Base-by-base conservation (phyloP, 2,888 invertebrate genomes). In the Diarsia rubi region DNA sequence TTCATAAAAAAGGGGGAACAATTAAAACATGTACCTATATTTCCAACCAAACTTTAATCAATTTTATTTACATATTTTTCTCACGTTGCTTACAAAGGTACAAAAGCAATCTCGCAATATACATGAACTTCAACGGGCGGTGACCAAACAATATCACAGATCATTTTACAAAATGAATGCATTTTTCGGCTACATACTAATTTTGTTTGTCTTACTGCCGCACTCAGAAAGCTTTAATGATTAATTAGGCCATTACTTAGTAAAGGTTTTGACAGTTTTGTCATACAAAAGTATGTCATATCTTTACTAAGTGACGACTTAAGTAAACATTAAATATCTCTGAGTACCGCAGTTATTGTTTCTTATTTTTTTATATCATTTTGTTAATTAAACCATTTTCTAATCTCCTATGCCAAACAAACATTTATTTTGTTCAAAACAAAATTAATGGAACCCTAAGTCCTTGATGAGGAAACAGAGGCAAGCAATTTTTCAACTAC, bases 31-130 rank as follows among this genome's bases (percentile, higher is more conserved):
- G n/a, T n/a, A n/a, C n/a, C 37, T 0, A 6, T 12, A 19, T 37
- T 57, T 42, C 12, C 27, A 75, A 65, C 44, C 21, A n/a, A 57
- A 60, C 27, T 60, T 60, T 47, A 45, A 31, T 66, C 0, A 1
- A 11, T 47, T 75, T 75, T 78, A 72, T 72, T 77, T 72, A 67
- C 65, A 66, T 64, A 44, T 75, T 14, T 37, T 49, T 76, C 47
- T 69, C 62, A 11, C 62, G 27, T 77, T 57, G 57, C 31, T 59
- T 31, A 76, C 44, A 70, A 76, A 76, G 24, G 75, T 64, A 77
- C 44, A 77, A 75, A 75, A 75, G 12, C 49, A 24, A 45, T 52
- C 44, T 67, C 49, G 16, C 67, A 49, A 31, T 49, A 52, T 45
- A 62, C 44, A 59, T 44, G 59, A 59, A 16, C 3, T 57, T 49